phyloP scores from a whole-genome alignment of 2,888 invertebrate genomes.

The Brachynemurus nebulosus region DNA sequence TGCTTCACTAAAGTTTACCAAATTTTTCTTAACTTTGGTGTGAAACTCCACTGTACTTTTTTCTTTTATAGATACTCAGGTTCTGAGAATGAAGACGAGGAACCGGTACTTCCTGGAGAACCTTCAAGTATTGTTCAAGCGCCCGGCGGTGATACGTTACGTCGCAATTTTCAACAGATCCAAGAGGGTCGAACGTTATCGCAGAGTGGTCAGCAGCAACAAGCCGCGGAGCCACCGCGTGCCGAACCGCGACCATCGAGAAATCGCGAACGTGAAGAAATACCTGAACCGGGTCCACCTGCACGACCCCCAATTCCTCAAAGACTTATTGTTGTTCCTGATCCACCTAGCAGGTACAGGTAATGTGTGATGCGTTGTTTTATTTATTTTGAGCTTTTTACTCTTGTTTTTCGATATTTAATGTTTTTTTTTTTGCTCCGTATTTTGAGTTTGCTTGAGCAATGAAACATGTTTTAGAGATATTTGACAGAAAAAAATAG shows the following conservation, averaged over 20 bases:
- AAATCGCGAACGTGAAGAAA: slow-evolving; percentile 45
- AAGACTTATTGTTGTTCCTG: slow-evolving; percentile 82
- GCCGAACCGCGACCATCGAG: slow-evolving; percentile 39
- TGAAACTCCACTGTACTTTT: no score
- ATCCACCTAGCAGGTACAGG: slow-evolving; percentile 58
- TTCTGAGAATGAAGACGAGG: slow-evolving; percentile 95
- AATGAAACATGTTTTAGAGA: no score
- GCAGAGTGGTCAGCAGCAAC: slow-evolving; percentile 34
- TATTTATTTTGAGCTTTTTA: slow-evolving; percentile 2
- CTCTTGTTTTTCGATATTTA: no score
- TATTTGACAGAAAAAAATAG: no score
- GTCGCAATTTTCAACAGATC: slow-evolving; percentile 96
- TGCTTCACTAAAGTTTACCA: no score
- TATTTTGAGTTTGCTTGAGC: no score
- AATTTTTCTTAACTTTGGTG: no score
- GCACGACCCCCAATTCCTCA: slow-evolving; percentile 81
- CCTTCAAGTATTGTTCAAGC: slow-evolving; percentile 88
- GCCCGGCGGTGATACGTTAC: slow-evolving; percentile 84
- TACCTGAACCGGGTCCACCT: slow-evolving; percentile 75
- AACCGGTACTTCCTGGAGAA: slow-evolving; percentile 80
- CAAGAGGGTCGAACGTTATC: slow-evolving; percentile 64
- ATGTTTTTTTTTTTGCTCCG: no score
- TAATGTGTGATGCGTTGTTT: slow-evolving; percentile 19
- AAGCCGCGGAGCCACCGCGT: slow-evolving; percentile 42
- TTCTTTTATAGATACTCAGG: slow-evolving; percentile 83